Evolutionary conservation across 2,113 vertebrate genomes (phyloP).

Genomic region (Lepidothrix coronata): DNA sequence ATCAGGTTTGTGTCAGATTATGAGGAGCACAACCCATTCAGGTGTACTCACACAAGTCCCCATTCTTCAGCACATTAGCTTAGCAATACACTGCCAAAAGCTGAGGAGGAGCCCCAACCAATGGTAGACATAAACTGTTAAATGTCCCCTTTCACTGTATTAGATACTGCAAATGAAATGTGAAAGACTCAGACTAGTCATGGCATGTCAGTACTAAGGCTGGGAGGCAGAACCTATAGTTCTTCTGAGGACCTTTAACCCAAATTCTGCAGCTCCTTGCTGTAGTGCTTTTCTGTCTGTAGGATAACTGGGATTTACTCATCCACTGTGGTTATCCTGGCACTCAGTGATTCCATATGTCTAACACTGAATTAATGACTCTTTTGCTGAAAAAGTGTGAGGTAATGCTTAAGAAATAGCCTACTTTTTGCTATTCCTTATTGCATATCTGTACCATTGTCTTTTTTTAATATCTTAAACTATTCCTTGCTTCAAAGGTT

Average conservation of each 20-base stretch:
- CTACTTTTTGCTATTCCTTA: neutral
- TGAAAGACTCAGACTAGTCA: neutral
- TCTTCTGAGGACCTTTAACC: neutral
- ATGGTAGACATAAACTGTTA: neutral
- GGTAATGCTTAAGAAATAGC: neutral
- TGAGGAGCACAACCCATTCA: neutral
- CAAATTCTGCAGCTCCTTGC: neutral
- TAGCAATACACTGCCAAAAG: neutral
- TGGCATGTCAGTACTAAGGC: neutral
- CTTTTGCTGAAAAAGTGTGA: neutral
- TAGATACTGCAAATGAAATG: neutral
- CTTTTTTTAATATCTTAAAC: neutral
- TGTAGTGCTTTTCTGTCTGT: neutral
- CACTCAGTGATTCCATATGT: neutral
- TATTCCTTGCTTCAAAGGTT: neutral
- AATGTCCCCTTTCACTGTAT: neutral
- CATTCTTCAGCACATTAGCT: neutral
- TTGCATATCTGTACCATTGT: neutral
- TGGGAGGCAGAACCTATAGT: neutral
- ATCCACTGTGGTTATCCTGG: neutral
- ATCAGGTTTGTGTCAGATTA: neutral
- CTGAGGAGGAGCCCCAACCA: neutral
- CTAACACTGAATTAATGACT: neutral
- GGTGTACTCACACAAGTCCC: neutral
- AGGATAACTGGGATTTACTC: neutral